These are phyloP conservation scores for Bombycilla garrulus DNA, from an alignment of 2,113 vertebrate species.

Conservation along the genomic window DNA sequence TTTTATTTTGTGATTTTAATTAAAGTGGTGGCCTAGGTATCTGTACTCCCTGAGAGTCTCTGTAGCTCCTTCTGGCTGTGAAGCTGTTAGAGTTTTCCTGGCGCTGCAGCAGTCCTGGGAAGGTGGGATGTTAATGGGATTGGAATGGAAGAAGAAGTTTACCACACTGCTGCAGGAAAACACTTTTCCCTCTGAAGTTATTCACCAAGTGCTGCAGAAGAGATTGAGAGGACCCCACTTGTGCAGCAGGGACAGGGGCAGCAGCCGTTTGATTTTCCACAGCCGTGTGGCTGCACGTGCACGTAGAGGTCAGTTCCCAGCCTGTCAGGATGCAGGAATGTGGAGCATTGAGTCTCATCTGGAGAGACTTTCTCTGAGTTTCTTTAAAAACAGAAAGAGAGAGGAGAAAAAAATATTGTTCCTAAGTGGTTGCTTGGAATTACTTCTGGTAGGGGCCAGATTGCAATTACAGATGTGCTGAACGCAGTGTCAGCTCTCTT, in stretches of 20 bases:
- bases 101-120: background rate
- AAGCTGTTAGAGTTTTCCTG: background rate
- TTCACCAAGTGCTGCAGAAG: background rate
- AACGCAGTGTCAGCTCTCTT: conserved; percentile 10
- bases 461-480: conserved; percentile 63
- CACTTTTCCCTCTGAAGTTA: background rate
- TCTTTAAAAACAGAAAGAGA: background rate
- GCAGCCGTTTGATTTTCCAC: background rate
- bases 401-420: background rate
- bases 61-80: background rate
- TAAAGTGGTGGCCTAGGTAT: background rate
- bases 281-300: accelerated
- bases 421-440: conserved; percentile 34
- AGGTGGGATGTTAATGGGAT: accelerated
- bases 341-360: background rate
- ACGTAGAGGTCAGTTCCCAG: background rate
- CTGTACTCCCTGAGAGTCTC: background rate
- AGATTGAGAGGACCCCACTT: background rate
- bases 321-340: background rate
- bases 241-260: accelerated
- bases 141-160: background rate
- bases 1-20: conserved; percentile 26
- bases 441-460: conserved; percentile 45
- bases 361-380: background rate
- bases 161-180: background rate